A percentile compares a stretch with the other conserved stretches of the same genome.
These are phyloP conservation scores for Imbricaverruca yamaguchii DNA, from an alignment of 2,888 invertebrate genomes.

Conservation along the genomic window DNA sequence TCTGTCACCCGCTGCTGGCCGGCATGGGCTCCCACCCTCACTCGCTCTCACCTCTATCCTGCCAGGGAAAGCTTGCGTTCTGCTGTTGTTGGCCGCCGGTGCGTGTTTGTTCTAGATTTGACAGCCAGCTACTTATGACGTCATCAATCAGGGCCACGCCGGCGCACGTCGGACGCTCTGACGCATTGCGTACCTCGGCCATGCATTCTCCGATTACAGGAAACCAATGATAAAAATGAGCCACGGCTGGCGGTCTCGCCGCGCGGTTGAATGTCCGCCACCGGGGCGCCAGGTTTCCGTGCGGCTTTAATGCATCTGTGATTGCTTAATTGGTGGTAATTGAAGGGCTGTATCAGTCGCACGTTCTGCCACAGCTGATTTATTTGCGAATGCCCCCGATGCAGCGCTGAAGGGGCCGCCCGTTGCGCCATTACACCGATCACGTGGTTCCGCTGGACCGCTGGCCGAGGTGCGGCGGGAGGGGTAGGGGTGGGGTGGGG, in stretches of 20 bases:
- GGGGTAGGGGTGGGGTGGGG: neutral
- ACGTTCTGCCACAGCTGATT: neutral
- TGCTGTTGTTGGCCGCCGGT: neutral
- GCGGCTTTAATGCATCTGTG: neutral
- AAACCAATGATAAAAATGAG: neutral
- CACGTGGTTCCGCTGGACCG: neutral
- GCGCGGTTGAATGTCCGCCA: too few species aligned
- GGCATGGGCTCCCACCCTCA: too few species aligned
- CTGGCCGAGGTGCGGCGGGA: neutral
- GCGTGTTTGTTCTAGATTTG: constrained; percentile 4
- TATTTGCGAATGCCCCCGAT: neutral
- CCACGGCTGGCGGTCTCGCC: neutral
- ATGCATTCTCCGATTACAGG: neutral
- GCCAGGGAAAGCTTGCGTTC: too few species aligned
- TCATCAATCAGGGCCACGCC: neutral
- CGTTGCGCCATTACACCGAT: neutral
- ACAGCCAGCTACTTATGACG: constrained; percentile 10
- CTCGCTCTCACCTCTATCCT: too few species aligned
- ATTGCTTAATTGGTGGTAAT: neutral
- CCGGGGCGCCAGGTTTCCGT: too few species aligned
- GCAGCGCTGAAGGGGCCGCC: too few species aligned
- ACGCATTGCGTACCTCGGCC: neutral
- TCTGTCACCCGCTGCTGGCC: too few species aligned
- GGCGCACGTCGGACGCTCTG: neutral
- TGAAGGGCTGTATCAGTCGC: neutral